Conservation (phyloP, 1,140 invertebrate species). For the Proales similis region DNA sequence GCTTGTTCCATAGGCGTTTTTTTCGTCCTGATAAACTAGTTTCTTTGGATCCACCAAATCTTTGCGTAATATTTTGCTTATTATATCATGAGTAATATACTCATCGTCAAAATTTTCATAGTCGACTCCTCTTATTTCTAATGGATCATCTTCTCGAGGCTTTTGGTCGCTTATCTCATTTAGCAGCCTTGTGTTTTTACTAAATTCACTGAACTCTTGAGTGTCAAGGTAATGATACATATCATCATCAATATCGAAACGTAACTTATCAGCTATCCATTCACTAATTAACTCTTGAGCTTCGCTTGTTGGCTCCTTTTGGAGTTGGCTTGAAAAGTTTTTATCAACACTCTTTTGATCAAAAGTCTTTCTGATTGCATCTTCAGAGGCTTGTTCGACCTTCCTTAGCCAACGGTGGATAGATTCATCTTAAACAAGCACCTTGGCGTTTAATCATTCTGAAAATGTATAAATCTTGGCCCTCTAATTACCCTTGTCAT, state of each 20-base stretch:
- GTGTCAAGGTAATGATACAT: constrained; percentile 24
- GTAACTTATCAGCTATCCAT: constrained; percentile 46
- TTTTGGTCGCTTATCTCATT: constrained; percentile 37
- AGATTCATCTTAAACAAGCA: too few species aligned
- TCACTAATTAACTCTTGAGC: constrained; percentile 46
- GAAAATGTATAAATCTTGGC: neutral
- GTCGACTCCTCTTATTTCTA: constrained; percentile 40
- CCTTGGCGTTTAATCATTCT: neutral
- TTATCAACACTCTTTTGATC: constrained; percentile 2
- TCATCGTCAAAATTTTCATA: constrained; percentile 42
- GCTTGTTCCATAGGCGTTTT: constrained; percentile 41
- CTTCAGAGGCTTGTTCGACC: constrained; percentile 25
- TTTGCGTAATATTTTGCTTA: constrained; percentile 44
- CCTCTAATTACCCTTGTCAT: constrained; percentile 11
- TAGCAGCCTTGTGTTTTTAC: constrained; percentile 38
- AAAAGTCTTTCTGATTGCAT: constrained; percentile 14
- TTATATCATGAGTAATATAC: constrained; percentile 42
- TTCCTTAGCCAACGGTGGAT: constrained; percentile 32
- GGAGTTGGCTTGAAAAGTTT: constrained; percentile 3
- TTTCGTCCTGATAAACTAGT: constrained; percentile 41
- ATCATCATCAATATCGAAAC: constrained; percentile 40
- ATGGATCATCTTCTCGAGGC: neutral
- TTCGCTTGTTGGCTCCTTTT: constrained; percentile 23
- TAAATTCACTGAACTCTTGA: constrained; percentile 15
- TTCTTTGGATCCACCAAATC: constrained; percentile 40